These are phyloP conservation scores for Cosmia trapezina DNA, from an alignment of 2,888 invertebrate genomes.

Conservation along the genomic window DNA sequence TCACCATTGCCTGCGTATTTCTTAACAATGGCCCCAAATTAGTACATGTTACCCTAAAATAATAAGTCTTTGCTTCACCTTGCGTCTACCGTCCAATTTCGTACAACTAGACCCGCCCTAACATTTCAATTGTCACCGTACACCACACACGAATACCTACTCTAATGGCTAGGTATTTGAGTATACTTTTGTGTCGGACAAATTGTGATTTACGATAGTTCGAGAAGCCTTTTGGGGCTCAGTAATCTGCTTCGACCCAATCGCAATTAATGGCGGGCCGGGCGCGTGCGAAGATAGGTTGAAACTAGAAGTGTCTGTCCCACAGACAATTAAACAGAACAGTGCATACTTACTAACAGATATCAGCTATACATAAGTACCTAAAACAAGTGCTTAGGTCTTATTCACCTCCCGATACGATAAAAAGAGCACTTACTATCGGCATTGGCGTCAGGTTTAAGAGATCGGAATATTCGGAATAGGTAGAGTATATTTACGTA, in stretches of 20 bases:
- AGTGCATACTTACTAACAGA: not conserved
- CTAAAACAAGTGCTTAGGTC: too few relatives aligned
- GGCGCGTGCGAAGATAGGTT: constrained; percentile 72
- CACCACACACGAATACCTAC: constrained; percentile 66
- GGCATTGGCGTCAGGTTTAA: not conserved
- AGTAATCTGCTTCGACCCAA: constrained; percentile 86
- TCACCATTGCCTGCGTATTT: constrained; percentile 46
- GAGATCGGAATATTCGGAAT: too few relatives aligned
- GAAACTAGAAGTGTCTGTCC: constrained; percentile 50
- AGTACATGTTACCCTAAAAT: constrained; percentile 81
- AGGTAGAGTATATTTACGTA: too few relatives aligned
- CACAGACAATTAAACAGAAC: constrained; percentile 6
- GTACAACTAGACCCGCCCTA: constrained; percentile 62
- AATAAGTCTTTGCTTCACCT: constrained; percentile 77
- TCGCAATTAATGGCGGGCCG: constrained; percentile 87
- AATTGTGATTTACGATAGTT: constrained; percentile 80
- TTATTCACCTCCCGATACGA: not conserved
- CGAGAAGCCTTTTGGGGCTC: constrained; percentile 80
- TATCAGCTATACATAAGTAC: not conserved
- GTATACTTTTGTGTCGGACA: constrained; percentile 68
- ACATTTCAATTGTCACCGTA: constrained; percentile 79
- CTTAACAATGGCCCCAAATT: constrained; percentile 77
- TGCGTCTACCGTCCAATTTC: constrained; percentile 76
- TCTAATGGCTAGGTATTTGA: constrained; percentile 65
- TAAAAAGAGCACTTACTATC: not conserved